Percentiles rank a stretch among this genome's conserved stretches.
Evolutionary conservation across 2,113 vertebrate species (phyloP).

Genomic region (western clawed frog (Xenopus tropicalis)): DNA sequence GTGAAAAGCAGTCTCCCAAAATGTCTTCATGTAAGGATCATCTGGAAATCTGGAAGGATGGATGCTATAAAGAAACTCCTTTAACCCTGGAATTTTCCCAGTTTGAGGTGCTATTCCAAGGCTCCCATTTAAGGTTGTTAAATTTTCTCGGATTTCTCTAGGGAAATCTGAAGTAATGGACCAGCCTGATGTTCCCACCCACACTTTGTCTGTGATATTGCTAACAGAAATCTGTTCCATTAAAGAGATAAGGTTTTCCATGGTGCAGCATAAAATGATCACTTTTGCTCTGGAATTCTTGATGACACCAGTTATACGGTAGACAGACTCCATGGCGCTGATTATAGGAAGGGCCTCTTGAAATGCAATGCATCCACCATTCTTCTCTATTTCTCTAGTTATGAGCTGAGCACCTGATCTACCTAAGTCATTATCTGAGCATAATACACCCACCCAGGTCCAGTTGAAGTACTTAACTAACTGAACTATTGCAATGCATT

Average conservation of each 20-base stretch:
- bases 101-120: conserved; percentile 8
- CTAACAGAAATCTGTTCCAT: conserved; percentile 30
- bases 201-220: conserved; percentile 24
- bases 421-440: conserved; percentile 26
- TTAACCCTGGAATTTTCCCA: conserved; percentile 30
- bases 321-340: conserved; percentile 18
- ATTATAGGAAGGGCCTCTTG: conserved; percentile 20
- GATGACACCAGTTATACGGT: conserved; percentile 10
- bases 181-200: conserved; percentile 18
- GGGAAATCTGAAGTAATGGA: conserved; percentile 26
- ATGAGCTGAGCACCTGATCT: conserved; percentile 19
- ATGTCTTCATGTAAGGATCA: conserved; percentile 28
- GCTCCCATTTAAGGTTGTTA: conserved; percentile 36
- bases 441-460: conserved; percentile 32
- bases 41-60: conserved; percentile 19
- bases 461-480: conserved; percentile 26
- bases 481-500: conserved; percentile 14
- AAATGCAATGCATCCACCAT: conserved; percentile 29
- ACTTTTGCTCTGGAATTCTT: conserved; percentile 31
- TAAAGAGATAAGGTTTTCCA: conserved; percentile 27
- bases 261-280: conserved; percentile 28
- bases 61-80: conserved; percentile 31
- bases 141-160: conserved; percentile 12
- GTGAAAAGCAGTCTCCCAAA: conserved; percentile 30
- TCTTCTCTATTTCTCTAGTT: background rate